A percentile compares a stretch with the other conserved stretches of the same genome.
These are phyloP conservation scores for Anguilla marmorata DNA, from an alignment of 2,797 vertebrate species.

Conservation along the genomic window DNA sequence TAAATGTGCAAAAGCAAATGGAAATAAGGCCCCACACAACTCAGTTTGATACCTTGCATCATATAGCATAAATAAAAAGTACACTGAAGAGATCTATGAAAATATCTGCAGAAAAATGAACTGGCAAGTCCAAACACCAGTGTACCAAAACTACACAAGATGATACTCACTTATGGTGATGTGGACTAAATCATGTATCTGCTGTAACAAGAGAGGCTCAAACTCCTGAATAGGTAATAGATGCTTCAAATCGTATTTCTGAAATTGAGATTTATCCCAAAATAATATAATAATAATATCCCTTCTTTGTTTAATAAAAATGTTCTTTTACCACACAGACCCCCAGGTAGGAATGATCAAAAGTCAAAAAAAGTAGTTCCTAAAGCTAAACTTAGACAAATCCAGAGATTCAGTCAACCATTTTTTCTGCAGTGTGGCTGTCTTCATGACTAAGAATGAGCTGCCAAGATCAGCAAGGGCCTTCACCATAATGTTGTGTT, in stretches of 20 bases:
- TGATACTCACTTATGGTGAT: background rate
- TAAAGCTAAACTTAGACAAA: background rate
- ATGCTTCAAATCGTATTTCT: background rate
- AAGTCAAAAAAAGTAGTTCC: background rate
- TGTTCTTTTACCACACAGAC: background rate
- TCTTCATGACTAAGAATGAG: constrained; percentile 42
- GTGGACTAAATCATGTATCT: background rate
- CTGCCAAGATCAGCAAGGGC: constrained; percentile 32
- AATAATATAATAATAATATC: background rate
- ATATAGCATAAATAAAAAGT: background rate
- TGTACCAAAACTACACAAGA: background rate
- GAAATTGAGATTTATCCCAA: background rate
- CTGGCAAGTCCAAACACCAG: background rate
- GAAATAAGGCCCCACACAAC: background rate
- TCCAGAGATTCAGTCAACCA: background rate
- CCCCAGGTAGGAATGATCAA: background rate
- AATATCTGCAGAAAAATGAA: background rate
- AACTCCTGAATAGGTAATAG: background rate
- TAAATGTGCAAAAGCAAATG: background rate
- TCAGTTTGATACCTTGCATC: background rate
- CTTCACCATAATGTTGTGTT: constrained; percentile 33
- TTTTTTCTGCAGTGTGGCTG: constrained; percentile 36
- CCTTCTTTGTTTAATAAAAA: background rate
- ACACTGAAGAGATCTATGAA: background rate
- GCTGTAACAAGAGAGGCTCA: background rate